phyloP scores from a whole-genome alignment of 1,140 invertebrate genomes.

The Drosophila littoralis region DNA sequence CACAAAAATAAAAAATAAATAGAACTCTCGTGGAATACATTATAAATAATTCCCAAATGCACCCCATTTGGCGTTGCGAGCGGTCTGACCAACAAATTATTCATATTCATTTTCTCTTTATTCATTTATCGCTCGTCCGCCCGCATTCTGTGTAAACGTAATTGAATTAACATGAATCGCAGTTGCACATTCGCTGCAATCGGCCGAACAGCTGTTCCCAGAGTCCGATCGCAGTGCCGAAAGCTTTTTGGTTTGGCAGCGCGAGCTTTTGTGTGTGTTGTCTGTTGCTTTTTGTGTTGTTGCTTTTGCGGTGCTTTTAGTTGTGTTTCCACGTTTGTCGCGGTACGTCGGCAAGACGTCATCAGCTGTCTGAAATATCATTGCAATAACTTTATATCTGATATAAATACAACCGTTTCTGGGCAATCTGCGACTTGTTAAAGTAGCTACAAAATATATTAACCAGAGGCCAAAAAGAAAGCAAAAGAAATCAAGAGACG shows the following conservation, averaged over 20 bases:
- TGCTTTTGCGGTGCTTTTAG: conserved; percentile 46
- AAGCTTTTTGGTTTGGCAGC: conserved; percentile 35
- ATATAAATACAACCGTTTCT: conserved; percentile 17
- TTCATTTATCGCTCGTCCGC: neutral
- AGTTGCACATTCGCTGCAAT: conserved; percentile 4
- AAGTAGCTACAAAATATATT: conserved; percentile 22
- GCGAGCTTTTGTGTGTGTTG: conserved; percentile 40
- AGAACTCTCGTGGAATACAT: conserved; percentile 22
- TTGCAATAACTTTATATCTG: conserved; percentile 33
- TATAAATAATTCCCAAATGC: conserved; percentile 56
- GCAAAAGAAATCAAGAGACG: conserved; percentile 13
- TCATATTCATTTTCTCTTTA: conserved; percentile 1
- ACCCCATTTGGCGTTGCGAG: conserved; percentile 14
- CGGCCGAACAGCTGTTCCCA: conserved; percentile 20
- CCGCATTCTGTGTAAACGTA: neutral
- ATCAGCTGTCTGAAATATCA: conserved; percentile 31
- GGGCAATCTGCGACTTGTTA: conserved; percentile 23
- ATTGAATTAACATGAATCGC: conserved; percentile 23
- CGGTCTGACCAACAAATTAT: neutral
- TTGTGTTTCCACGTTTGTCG: conserved; percentile 63
- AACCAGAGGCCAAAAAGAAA: conserved; percentile 32
- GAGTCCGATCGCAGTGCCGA: conserved; percentile 22
- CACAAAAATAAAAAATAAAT: neutral
- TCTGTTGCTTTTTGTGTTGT: conserved; percentile 29
- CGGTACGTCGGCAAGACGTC: conserved; percentile 58